Conservation (phyloP, 2,888 invertebrate genomes). For the Reticulitermes lucifugus region DNA sequence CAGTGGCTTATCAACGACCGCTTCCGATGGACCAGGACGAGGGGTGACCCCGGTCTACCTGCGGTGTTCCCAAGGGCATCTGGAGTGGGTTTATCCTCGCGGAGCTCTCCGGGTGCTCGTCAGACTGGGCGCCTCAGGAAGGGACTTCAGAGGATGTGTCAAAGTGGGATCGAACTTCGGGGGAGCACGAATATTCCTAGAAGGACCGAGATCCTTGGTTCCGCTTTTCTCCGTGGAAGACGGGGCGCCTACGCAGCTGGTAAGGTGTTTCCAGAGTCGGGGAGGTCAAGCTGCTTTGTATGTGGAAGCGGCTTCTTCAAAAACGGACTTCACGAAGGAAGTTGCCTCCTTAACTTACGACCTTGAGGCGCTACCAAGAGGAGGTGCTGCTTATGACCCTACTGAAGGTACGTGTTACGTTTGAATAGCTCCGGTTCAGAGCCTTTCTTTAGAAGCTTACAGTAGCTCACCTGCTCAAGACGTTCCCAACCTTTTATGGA, state of each 20-base stretch:
- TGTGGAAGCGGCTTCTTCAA: conserved; percentile 67
- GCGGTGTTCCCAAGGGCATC: conserved; percentile 77
- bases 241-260: conserved; percentile 57
- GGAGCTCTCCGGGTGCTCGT: conserved; percentile 79
- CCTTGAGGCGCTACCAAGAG: conserved; percentile 70
- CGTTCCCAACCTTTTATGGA: too few relatives aligned
- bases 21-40: conserved; percentile 62
- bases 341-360: conserved; percentile 77
- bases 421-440: background rate
- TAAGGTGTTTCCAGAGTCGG: conserved; percentile 74
- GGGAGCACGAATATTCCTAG: conserved; percentile 71
- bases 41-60: conserved; percentile 83
- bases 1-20: conserved; percentile 67
- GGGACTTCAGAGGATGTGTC: conserved; percentile 78
- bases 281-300: conserved; percentile 75
- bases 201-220: conserved; percentile 71
- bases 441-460: too few relatives aligned
- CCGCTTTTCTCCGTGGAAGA: conserved; percentile 71
- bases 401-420: conserved; percentile 65
- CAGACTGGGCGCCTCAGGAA: conserved; percentile 68
- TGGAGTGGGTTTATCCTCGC: conserved; percentile 81
- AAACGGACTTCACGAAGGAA: conserved; percentile 62
- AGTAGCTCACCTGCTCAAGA: too few relatives aligned
- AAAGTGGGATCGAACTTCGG: conserved; percentile 64
- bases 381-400: conserved; percentile 68